These are phyloP conservation scores for Pararge aegeria DNA, from an alignment of 1,140 invertebrate genomes.

Conservation along the genomic window DNA sequence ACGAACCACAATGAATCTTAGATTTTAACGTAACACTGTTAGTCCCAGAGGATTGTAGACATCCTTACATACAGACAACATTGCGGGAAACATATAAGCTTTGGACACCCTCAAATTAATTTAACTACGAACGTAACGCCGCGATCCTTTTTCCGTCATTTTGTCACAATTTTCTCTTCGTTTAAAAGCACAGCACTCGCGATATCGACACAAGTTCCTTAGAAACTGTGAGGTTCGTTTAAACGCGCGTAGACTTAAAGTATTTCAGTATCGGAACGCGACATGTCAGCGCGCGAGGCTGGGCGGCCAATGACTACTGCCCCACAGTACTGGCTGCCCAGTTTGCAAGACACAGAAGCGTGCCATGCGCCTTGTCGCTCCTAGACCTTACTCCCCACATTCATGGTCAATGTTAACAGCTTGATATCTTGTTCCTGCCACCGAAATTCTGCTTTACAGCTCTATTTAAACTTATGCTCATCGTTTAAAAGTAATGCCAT, in stretches of 20 bases:
- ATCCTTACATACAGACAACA: constrained; percentile 52
- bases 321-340: constrained; percentile 37
- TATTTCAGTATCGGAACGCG: constrained; percentile 36
- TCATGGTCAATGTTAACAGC: constrained; percentile 68
- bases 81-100: constrained; percentile 56
- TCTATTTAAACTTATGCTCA: not conserved
- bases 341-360: constrained; percentile 33
- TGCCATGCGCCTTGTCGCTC: constrained; percentile 55
- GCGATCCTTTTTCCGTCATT: constrained; percentile 55
- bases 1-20: constrained; percentile 39
- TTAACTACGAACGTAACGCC: constrained; percentile 64
- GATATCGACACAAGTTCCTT: constrained; percentile 37
- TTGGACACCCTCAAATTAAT: constrained; percentile 58
- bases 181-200: constrained; percentile 38
- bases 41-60: constrained; percentile 36
- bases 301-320: constrained; percentile 41
- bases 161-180: constrained; percentile 39
- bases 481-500: not conserved
- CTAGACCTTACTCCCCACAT: constrained; percentile 36
- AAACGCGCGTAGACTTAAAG: constrained; percentile 6
- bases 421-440: constrained; percentile 32
- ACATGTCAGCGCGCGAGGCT: constrained; percentile 56
- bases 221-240: constrained; percentile 2
- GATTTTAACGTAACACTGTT: constrained; percentile 36
- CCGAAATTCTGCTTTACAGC: constrained; percentile 19